These are phyloP conservation scores for Drosophila auraria DNA, from an alignment of 1,140 invertebrate genomes.

Conservation along the genomic window DNA sequence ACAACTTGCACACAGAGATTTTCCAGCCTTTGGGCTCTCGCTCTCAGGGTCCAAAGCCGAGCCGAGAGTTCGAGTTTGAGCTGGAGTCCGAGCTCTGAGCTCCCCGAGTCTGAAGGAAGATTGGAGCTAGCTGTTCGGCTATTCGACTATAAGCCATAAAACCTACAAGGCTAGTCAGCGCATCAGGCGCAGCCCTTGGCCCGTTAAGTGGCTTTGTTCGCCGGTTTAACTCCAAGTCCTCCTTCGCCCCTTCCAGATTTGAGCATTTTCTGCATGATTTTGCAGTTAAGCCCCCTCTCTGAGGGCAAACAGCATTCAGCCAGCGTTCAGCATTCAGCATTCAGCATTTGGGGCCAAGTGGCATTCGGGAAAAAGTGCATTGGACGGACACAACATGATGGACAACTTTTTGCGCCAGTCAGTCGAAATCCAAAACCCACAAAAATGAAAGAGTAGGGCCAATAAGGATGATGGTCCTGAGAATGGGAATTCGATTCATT, in stretches of 20 bases:
- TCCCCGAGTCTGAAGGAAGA: background rate
- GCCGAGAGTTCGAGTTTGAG: background rate
- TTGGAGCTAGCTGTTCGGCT: background rate
- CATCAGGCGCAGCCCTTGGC: constrained; percentile 46
- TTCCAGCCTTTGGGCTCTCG: constrained; percentile 31
- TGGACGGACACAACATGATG: constrained; percentile 25
- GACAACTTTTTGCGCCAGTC: constrained; percentile 33
- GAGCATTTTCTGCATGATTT: constrained; percentile 76
- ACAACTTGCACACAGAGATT: constrained; percentile 65
- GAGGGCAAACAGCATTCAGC: constrained; percentile 17
- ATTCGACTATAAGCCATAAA: constrained; percentile 19
- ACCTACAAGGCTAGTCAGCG: constrained; percentile 75
- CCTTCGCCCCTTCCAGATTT: background rate
- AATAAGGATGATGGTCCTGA: constrained; percentile 14
- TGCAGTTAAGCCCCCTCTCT: constrained; percentile 58
- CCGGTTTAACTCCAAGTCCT: constrained; percentile 24
- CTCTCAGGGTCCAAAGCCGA: constrained; percentile 13
- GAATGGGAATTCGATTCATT: constrained; percentile 14
- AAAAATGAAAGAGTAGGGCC: constrained; percentile 5
- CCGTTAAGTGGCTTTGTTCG: constrained; percentile 78
- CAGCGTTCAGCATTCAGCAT: constrained; percentile 13
- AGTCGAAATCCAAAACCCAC: constrained; percentile 8
- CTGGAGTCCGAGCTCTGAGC: background rate
- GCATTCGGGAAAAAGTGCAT: constrained; percentile 39
- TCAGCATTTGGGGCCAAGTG: constrained; percentile 41